These are phyloP conservation scores for Teinopalpus imperialis DNA, from an alignment of 2,888 invertebrate genomes.

Conservation along the genomic window DNA sequence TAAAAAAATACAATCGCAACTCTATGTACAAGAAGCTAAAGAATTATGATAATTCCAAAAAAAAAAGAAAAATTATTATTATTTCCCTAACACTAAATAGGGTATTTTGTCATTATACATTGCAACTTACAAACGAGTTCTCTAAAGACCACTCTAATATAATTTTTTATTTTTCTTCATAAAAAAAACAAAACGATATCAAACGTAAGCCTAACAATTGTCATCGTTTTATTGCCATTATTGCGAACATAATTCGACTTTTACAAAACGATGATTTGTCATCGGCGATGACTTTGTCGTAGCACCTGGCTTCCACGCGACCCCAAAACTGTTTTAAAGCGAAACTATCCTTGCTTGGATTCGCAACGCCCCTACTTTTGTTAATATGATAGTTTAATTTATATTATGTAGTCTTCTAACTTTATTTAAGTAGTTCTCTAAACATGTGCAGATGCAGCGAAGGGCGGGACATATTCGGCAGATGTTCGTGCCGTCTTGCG, in stretches of 20 bases:
- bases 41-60: too few species aligned
- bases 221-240: constrained; percentile 56
- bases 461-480: constrained; percentile 55
- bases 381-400: constrained; percentile 76
- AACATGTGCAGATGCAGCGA: constrained; percentile 69
- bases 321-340: constrained; percentile 46
- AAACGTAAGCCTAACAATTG: constrained; percentile 38
- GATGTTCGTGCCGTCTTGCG: constrained; percentile 53
- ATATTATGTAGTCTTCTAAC: constrained; percentile 78
- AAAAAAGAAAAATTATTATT: too few species aligned
- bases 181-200: constrained; percentile 15
- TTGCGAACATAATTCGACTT: constrained; percentile 41
- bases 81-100: too few species aligned
- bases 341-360: constrained; percentile 45
- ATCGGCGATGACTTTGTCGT: constrained; percentile 53
- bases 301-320: constrained; percentile 73
- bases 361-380: constrained; percentile 72
- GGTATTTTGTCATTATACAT: too few species aligned
- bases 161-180: too few species aligned
- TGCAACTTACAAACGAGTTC: too few species aligned
- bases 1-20: too few species aligned
- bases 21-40: too few species aligned
- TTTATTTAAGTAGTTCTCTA: constrained; percentile 76
- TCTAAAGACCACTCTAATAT: too few species aligned
- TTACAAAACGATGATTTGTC: constrained; percentile 76